Evolutionary conservation across 30 jellyfish, hydroid and myxozoan genomes (phyloP).

Genomic region (Pelagia noctiluca): DNA sequence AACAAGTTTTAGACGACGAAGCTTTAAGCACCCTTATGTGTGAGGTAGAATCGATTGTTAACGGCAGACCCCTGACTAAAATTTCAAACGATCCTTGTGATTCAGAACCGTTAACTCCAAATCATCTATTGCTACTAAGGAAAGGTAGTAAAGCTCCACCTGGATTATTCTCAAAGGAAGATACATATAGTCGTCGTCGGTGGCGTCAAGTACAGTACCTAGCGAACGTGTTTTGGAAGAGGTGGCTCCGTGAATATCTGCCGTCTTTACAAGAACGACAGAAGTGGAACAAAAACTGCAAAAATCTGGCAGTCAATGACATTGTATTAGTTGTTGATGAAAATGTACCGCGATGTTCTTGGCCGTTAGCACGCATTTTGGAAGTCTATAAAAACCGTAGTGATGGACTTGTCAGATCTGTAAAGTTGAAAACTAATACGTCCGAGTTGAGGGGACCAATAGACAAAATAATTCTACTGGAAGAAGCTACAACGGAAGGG

Average conservation of each 20-base stretch:
- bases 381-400: no score
- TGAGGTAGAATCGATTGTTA: slow-evolving; percentile 51
- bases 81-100: slow-evolving; percentile 39
- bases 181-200: slow-evolving; percentile 16
- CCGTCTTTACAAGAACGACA: slow-evolving; percentile 39
- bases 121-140: slow-evolving; percentile 27
- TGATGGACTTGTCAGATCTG: slow-evolving; percentile 12
- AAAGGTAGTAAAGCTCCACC: slow-evolving; percentile 24
- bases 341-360: slow-evolving; percentile 27
- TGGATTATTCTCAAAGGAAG: slow-evolving; percentile 16
- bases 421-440: background rate
- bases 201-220: slow-evolving; percentile 54
- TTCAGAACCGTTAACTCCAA: slow-evolving; percentile 42
- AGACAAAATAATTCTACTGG: slow-evolving; percentile 16
- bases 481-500: slow-evolving; percentile 32
- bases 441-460: slow-evolving; percentile 45
- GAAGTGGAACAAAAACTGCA: slow-evolving; percentile 19
- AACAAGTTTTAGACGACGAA: slow-evolving; percentile 48
- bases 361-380: slow-evolving; percentile 60
- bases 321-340: slow-evolving; percentile 33
- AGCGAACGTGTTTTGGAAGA: slow-evolving; percentile 46
- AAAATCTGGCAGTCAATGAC: slow-evolving; percentile 21
- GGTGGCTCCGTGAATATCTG: slow-evolving; percentile 54
- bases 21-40: slow-evolving; percentile 32
- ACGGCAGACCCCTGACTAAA: slow-evolving; percentile 42